These are phyloP conservation scores for Mythimna impura DNA, from an alignment of 2,888 invertebrate species.

Conservation along the genomic window DNA sequence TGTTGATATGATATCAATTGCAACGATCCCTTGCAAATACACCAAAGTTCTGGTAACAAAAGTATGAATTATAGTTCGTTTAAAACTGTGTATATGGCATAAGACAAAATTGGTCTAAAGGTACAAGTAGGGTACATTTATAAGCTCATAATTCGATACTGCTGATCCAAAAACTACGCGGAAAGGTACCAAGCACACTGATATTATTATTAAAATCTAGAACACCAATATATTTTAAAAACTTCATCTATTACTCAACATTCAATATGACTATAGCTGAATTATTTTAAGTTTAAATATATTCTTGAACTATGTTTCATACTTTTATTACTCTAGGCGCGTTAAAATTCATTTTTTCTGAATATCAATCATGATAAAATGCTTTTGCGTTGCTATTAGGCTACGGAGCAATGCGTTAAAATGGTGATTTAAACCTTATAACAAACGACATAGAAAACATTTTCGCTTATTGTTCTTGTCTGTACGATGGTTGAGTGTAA, in stretches of 20 bases:
- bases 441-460: conserved; percentile 57
- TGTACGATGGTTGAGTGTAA: conserved; percentile 39
- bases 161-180: conserved; percentile 52
- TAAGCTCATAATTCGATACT: conserved; percentile 55
- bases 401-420: conserved; percentile 57
- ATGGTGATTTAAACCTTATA: conserved; percentile 56
- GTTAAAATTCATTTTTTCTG: conserved; percentile 28
- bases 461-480: conserved; percentile 52
- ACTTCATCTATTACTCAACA: conserved; percentile 47
- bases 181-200: conserved; percentile 46
- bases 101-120: conserved; percentile 54
- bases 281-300: conserved; percentile 40
- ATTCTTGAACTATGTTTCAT: conserved; percentile 52
- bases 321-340: conserved; percentile 41
- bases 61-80: conserved; percentile 58
- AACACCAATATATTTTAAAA: conserved; percentile 56
- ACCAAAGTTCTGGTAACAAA: conserved; percentile 26
- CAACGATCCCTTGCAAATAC: conserved; percentile 61
- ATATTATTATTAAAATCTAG: conserved; percentile 37
- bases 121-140: conserved; percentile 38
- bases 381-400: conserved; percentile 48
- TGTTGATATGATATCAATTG: conserved; percentile 71
- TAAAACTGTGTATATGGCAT: conserved; percentile 47
- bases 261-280: conserved; percentile 46
- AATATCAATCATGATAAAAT: conserved; percentile 59